A percentile compares a stretch with the other conserved stretches of the same genome.
phyloP scores from a whole-genome alignment of 2,888 invertebrate genomes.

The Cheilosia impressa region DNA sequence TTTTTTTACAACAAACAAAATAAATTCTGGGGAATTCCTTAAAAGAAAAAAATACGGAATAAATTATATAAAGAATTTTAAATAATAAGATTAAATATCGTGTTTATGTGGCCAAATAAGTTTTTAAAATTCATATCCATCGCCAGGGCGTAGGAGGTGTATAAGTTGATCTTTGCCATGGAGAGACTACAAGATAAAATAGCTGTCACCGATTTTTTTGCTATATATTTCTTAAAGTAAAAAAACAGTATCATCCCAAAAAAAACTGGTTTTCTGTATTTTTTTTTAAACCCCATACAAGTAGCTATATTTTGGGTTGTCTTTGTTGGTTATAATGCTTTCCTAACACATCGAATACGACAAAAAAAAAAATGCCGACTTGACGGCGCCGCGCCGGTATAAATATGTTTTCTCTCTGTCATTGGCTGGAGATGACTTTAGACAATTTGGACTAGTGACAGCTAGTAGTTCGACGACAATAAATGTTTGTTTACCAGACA shows the following conservation, averaged over 20 bases:
- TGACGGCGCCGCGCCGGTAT: slow-evolving; percentile 41
- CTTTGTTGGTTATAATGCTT: slow-evolving; percentile 36
- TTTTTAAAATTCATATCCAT: slow-evolving; percentile 9
- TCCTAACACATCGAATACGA: not conserved
- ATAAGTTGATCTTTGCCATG: slow-evolving; percentile 6
- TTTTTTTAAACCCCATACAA: not conserved
- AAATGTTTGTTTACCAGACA: slow-evolving; percentile 27
- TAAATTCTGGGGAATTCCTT: slow-evolving; percentile 35
- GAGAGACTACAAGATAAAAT: slow-evolving; percentile 17
- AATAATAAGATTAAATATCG: slow-evolving; percentile 19
- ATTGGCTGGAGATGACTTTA: slow-evolving; percentile 6
- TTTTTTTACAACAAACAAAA: not conserved
- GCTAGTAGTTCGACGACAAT: slow-evolving; percentile 12
- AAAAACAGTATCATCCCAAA: not conserved
- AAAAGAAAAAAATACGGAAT: slow-evolving; percentile 19
- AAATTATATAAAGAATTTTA: slow-evolving; percentile 22
- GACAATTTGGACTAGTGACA: slow-evolving; percentile 19
- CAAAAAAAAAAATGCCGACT: slow-evolving; percentile 34
- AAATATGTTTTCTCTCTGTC: not conserved
- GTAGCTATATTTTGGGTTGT: slow-evolving; percentile 36
- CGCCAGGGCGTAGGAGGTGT: slow-evolving; percentile 21
- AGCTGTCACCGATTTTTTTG: not conserved
- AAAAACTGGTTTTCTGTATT: slow-evolving; percentile 36
- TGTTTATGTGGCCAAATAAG: slow-evolving; percentile 25
- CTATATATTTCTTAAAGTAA: not conserved